phyloP scores from a whole-genome alignment of 2,888 invertebrate species.

The Plusia festucae region DNA sequence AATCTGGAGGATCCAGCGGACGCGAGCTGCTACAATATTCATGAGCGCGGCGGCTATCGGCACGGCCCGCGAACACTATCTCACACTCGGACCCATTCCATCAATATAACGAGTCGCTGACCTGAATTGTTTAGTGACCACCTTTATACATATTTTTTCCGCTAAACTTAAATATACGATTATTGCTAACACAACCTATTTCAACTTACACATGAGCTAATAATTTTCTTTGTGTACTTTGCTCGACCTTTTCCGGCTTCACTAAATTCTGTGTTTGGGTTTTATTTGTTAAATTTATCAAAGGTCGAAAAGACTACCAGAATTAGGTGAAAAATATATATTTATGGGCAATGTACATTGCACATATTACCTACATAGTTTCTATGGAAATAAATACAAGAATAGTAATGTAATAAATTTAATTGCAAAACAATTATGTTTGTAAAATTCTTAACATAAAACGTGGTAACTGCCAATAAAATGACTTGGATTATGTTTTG shows the following conservation, averaged over 20 bases:
- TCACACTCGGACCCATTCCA: slow-evolving; percentile 77
- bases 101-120: slow-evolving; percentile 80
- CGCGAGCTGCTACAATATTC: slow-evolving; percentile 80
- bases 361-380: no score
- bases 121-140: slow-evolving; percentile 78
- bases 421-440: slow-evolving; percentile 26
- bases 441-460: slow-evolving; percentile 28
- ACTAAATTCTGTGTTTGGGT: slow-evolving; percentile 12
- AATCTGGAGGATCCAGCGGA: slow-evolving; percentile 76
- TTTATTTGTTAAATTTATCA: slow-evolving; percentile 22
- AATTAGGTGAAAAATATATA: neutral
- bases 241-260: slow-evolving; percentile 19
- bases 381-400: neutral
- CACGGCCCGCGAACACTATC: slow-evolving; percentile 71
- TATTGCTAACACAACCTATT: slow-evolving; percentile 49
- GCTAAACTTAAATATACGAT: slow-evolving; percentile 58
- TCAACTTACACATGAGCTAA: slow-evolving; percentile 38
- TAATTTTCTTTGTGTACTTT: slow-evolving; percentile 30
- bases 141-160: slow-evolving; percentile 67
- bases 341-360: neutral
- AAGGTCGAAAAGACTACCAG: neutral
- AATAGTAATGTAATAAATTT: slow-evolving; percentile 29
- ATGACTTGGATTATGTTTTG: slow-evolving; percentile 45
- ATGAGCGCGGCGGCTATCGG: slow-evolving; percentile 72
- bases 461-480: slow-evolving; percentile 40